Evolutionary conservation across 2,113 vertebrate genomes (phyloP).

Genomic region (Thunnus maccoyii): DNA sequence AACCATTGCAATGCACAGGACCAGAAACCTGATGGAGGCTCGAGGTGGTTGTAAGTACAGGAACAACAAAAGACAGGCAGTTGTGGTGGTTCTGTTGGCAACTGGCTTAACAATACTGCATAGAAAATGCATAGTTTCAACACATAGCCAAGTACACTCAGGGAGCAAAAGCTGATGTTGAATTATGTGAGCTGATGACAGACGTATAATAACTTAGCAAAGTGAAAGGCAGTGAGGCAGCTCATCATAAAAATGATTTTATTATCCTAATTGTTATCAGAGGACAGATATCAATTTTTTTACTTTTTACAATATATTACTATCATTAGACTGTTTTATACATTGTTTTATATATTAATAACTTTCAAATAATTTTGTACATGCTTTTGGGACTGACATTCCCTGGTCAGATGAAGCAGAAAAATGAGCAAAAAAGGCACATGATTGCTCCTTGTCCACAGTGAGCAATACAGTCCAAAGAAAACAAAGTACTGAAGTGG

Average conservation of each 20-base stretch:
- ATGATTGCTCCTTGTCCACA: slow-evolving; percentile 74
- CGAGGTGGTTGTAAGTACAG: slow-evolving; percentile 41
- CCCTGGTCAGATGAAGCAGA: slow-evolving; percentile 80
- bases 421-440: slow-evolving; percentile 83
- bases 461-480: slow-evolving; percentile 79
- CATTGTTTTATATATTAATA: slow-evolving; percentile 81
- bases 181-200: neutral
- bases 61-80: slow-evolving; percentile 58
- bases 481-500: slow-evolving; percentile 61
- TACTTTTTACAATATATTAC: slow-evolving; percentile 84
- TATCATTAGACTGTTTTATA: slow-evolving; percentile 82
- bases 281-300: slow-evolving; percentile 68
- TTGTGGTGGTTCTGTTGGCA: slow-evolving; percentile 21
- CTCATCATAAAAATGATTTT: slow-evolving; percentile 80
- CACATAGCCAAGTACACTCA: neutral
- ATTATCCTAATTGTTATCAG: slow-evolving; percentile 79
- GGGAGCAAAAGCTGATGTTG: neutral
- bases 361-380: slow-evolving; percentile 82
- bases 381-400: slow-evolving; percentile 83
- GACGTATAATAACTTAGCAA: neutral
- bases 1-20: slow-evolving; percentile 45
- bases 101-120: slow-evolving; percentile 22
- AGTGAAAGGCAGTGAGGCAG: neutral
- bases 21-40: slow-evolving; percentile 49
- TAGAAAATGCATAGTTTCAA: slow-evolving; percentile 13